Conservation (phyloP, 2,888 invertebrate genomes). For the Argynnis bischoffii region DNA sequence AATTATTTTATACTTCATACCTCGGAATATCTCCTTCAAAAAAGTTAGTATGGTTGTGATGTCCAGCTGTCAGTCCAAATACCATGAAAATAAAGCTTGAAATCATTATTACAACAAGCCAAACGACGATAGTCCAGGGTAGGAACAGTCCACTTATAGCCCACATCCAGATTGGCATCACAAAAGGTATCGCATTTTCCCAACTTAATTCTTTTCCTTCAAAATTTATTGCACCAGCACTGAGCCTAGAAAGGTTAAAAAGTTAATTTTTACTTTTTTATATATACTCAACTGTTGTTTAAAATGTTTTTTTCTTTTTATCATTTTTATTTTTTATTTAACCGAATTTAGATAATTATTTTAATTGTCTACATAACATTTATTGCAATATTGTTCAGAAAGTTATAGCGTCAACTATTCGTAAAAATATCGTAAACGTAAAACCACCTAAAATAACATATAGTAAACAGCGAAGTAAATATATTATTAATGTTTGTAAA, state of each 20-base stretch:
- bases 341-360: too few species aligned
- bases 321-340: too few species aligned
- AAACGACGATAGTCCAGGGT: constrained; percentile 68
- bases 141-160: constrained; percentile 58
- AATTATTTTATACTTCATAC: constrained; percentile 52
- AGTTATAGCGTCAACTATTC: too few species aligned
- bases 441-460: too few species aligned
- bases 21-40: constrained; percentile 90
- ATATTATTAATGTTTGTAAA: too few species aligned
- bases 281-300: too few species aligned
- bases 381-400: too few species aligned
- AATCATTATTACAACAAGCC: constrained; percentile 77
- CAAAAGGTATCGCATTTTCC: constrained; percentile 56
- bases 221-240: constrained; percentile 44
- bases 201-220: constrained; percentile 57
- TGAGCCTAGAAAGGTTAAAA: constrained; percentile 50
- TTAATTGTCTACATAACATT: too few species aligned
- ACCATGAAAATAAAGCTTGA: constrained; percentile 84
- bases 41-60: constrained; percentile 90
- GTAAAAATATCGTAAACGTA: too few species aligned
- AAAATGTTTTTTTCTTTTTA: too few species aligned
- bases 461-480: too few species aligned
- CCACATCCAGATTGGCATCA: constrained; percentile 73
- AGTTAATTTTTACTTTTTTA: too few species aligned
- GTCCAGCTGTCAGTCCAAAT: constrained; percentile 89